Percentiles rank a stretch among this genome's conserved stretches.
Evolutionary conservation across 1,140 invertebrate genomes (phyloP).

Genomic region (Drosophila rhopaloa): DNA sequence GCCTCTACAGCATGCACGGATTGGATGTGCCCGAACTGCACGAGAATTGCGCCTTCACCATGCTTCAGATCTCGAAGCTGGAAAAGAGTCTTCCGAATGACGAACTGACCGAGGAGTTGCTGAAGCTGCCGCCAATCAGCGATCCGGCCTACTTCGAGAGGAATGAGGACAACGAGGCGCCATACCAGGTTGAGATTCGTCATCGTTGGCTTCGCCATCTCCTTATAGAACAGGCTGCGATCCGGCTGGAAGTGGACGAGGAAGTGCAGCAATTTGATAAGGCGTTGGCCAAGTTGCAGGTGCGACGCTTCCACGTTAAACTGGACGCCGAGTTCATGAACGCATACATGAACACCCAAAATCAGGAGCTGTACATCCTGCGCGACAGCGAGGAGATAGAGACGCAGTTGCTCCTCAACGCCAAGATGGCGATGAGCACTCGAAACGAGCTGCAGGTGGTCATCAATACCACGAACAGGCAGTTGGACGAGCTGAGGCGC

Average conservation of each 20-base stretch:
- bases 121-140: conserved; percentile 17
- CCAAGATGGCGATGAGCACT: conserved; percentile 86
- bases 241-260: conserved; percentile 87
- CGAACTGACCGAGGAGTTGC: conserved; percentile 10
- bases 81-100: neutral
- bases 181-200: conserved; percentile 67
- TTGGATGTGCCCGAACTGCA: conserved; percentile 17
- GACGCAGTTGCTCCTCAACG: conserved; percentile 86
- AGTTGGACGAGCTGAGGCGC: conserved; percentile 86
- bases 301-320: conserved; percentile 87
- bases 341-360: conserved; percentile 89
- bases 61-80: conserved; percentile 41
- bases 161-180: conserved; percentile 46
- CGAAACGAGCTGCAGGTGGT: conserved; percentile 84
- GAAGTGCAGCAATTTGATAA: conserved; percentile 89
- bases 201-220: conserved; percentile 82
- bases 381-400: conserved; percentile 91
- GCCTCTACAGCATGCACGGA: conserved; percentile 5
- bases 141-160: conserved; percentile 59
- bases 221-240: conserved; percentile 87
- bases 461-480: conserved; percentile 86
- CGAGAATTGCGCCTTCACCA: conserved; percentile 35
- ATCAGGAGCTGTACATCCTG: conserved; percentile 91
- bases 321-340: conserved; percentile 88
- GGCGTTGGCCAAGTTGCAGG: conserved; percentile 87